phyloP scores from a whole-genome alignment of 2,113 vertebrate genomes.

The Entomyzon cyanotis region DNA sequence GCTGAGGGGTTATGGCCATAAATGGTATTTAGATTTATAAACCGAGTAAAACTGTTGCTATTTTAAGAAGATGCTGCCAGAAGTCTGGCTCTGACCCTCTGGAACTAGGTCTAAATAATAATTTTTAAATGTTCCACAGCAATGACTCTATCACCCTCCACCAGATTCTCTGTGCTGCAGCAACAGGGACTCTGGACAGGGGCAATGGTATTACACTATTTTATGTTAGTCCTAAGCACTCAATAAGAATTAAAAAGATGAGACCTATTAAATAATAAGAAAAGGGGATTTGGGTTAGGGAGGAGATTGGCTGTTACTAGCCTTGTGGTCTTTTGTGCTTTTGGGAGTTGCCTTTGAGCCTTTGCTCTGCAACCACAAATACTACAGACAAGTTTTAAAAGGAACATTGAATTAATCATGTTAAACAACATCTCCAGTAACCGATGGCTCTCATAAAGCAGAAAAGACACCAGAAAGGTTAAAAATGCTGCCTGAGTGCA shows the following conservation, averaged over 20 bases:
- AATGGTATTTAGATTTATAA: constrained; percentile 51
- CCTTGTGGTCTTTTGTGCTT: neutral
- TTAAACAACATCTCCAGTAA: neutral
- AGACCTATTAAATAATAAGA: neutral
- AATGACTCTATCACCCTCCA: neutral
- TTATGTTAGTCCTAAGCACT: neutral
- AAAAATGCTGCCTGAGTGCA: neutral
- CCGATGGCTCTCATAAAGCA: neutral
- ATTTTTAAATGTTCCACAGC: neutral
- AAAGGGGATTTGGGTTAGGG: neutral
- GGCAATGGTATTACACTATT: neutral
- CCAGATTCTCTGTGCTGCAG: neutral
- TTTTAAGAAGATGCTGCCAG: constrained; percentile 49
- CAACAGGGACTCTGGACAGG: neutral
- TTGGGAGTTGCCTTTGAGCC: neutral
- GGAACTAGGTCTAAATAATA: neutral
- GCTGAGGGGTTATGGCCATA: constrained; percentile 7
- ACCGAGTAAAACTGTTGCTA: neutral
- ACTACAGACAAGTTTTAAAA: neutral
- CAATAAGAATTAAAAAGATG: neutral
- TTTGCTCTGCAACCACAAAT: neutral
- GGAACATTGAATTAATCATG: neutral
- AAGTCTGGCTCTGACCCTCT: neutral
- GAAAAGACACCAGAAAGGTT: neutral
- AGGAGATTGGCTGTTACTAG: neutral